Conservation (phyloP, 2,113 vertebrate species). For the Gambusia affinis region DNA sequence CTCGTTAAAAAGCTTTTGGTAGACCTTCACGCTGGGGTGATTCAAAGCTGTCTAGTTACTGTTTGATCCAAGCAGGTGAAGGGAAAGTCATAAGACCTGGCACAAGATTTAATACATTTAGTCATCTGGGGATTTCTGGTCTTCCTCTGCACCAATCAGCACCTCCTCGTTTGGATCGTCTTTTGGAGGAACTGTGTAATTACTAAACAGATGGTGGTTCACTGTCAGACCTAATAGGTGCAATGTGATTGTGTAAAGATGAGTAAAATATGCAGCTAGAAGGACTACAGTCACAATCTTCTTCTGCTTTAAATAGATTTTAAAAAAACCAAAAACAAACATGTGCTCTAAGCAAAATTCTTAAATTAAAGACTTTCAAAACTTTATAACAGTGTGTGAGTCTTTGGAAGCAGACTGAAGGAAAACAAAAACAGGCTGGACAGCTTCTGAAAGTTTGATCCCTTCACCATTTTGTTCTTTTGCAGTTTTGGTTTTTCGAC, state of each 20-base stretch:
- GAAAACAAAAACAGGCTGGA: no score
- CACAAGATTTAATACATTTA: slow-evolving; percentile 47
- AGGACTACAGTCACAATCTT: slow-evolving; percentile 8
- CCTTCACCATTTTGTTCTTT: no score
- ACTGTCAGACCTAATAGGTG: slow-evolving; percentile 13
- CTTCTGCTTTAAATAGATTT: no score
- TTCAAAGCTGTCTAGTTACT: slow-evolving; percentile 7
- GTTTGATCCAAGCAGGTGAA: slow-evolving; percentile 1
- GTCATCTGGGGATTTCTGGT: slow-evolving; percentile 32
- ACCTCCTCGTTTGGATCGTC: slow-evolving; percentile 45
- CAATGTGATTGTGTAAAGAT: slow-evolving; percentile 12
- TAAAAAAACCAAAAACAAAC: no score
- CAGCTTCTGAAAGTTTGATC: no score
- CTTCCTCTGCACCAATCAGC: slow-evolving; percentile 40
- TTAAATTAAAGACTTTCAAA: no score
- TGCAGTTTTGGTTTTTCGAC: no score
- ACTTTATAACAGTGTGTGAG: no score
- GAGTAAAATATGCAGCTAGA: background rate
- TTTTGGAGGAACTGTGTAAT: slow-evolving; percentile 42
- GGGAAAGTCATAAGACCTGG: slow-evolving; percentile 43
- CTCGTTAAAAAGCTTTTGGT: slow-evolving; percentile 17
- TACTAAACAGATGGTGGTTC: slow-evolving; percentile 48
- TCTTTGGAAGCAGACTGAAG: no score
- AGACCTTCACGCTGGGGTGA: slow-evolving; percentile 11
- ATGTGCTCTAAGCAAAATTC: no score